phyloP scores from a whole-genome alignment of 2,888 invertebrate species.

The Aphrophora alni region DNA sequence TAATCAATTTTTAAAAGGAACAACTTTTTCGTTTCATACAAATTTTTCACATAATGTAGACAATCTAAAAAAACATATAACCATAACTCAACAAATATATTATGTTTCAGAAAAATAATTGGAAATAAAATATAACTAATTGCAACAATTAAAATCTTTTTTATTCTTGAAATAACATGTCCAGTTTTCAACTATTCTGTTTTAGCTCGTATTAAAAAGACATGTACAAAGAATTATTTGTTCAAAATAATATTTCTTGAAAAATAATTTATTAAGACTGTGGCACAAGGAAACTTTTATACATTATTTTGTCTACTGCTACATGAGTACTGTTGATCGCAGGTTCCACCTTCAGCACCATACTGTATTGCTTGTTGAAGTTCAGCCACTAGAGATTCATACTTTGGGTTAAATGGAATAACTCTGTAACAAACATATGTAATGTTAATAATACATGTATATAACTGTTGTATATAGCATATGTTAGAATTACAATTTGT shows the following conservation, averaged over 20 bases:
- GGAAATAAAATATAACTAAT: no score
- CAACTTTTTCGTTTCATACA: no score
- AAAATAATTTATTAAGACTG: background rate
- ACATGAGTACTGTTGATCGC: slow-evolving; percentile 64
- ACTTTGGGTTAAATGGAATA: slow-evolving; percentile 62
- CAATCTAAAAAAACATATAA: no score
- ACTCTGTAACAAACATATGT: slow-evolving; percentile 59
- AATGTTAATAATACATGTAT: no score
- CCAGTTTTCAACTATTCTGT: background rate
- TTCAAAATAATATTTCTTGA: background rate
- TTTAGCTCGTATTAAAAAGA: background rate
- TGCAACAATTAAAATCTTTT: no score
- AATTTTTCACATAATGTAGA: no score
- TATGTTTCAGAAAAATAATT: no score
- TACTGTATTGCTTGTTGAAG: slow-evolving; percentile 72
- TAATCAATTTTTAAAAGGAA: no score
- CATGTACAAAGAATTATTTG: background rate
- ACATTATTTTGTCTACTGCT: slow-evolving; percentile 41
- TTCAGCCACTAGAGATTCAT: slow-evolving; percentile 68
- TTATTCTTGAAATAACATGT: no score
- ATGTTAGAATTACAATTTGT: no score
- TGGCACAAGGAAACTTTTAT: background rate
- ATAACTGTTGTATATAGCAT: no score
- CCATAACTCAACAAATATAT: no score
- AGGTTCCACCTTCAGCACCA: slow-evolving; percentile 66